phyloP scores from a whole-genome alignment of 1,140 invertebrate genomes.

The Drosophila mayri region DNA sequence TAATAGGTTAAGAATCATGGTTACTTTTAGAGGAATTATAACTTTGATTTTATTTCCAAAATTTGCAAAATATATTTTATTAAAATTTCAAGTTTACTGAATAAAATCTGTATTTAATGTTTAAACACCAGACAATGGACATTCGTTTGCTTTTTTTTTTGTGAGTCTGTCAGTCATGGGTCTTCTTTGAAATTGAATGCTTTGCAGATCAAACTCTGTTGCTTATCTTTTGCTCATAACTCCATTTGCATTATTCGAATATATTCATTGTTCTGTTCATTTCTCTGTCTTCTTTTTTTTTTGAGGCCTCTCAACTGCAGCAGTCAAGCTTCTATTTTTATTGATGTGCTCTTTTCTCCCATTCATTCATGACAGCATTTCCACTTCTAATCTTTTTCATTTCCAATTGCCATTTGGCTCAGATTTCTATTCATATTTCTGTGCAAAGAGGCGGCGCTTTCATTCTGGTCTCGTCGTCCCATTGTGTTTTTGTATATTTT shows the following conservation, averaged over 20 bases:
- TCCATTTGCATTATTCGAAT: conserved; percentile 43
- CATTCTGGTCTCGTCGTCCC: conserved; percentile 23
- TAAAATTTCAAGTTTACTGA: not conserved
- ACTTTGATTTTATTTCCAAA: not conserved
- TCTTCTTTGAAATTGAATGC: conserved; percentile 5
- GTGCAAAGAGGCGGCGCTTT: conserved; percentile 3
- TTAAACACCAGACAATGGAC: not conserved
- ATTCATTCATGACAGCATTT: conserved; percentile 62
- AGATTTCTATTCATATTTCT: conserved; percentile 42
- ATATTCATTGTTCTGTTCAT: conserved; percentile 44
- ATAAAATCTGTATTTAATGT: not conserved
- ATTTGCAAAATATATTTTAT: not conserved
- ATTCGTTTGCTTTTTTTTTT: conserved; percentile 1
- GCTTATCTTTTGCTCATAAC: conserved; percentile 1
- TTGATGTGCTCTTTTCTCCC: conserved; percentile 41
- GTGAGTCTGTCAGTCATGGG: not conserved
- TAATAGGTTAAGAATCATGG: not conserved
- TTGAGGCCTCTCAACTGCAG: conserved; percentile 37
- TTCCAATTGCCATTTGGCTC: conserved; percentile 53
- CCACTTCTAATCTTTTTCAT: conserved; percentile 58
- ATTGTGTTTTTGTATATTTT: conserved; percentile 44
- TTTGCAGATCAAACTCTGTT: conserved; percentile 5
- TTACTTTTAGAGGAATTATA: not conserved
- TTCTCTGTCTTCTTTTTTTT: conserved; percentile 26
- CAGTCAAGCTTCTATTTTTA: conserved; percentile 46